These are phyloP conservation scores for Auanema freiburgensis DNA, from an alignment of 2,888 invertebrate species.

Conservation along the genomic window DNA sequence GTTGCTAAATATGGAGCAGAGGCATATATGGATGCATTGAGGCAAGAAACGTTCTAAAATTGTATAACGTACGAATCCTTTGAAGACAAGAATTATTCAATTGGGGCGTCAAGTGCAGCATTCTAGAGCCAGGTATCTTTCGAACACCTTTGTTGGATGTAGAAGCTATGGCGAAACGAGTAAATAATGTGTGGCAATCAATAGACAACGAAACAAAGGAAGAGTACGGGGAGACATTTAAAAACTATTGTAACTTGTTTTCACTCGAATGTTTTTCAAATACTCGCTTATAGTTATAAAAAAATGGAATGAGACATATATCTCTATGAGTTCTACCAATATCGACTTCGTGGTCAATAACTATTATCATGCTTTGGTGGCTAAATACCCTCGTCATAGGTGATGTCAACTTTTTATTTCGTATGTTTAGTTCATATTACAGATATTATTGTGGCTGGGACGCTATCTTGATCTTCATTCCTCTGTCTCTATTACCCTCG, in stretches of 20 bases:
- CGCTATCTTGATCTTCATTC: slow-evolving; percentile 51
- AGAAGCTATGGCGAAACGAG: slow-evolving; percentile 37
- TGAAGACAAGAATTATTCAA: slow-evolving; percentile 49
- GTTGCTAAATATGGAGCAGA: slow-evolving; percentile 53
- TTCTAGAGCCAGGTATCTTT: slow-evolving; percentile 58
- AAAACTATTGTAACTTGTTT: slow-evolving; percentile 42
- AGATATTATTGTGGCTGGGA: slow-evolving; percentile 56
- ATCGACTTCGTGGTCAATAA: slow-evolving; percentile 54
- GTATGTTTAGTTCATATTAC: slow-evolving; percentile 9
- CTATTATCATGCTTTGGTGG: slow-evolving; percentile 60
- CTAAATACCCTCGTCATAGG: slow-evolving; percentile 43
- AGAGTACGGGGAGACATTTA: slow-evolving; percentile 54
- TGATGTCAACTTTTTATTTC: not conserved
- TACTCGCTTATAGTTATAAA: slow-evolving; percentile 34
- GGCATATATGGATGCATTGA: slow-evolving; percentile 54
- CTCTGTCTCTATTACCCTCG: slow-evolving; percentile 48
- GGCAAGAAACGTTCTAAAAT: slow-evolving; percentile 22
- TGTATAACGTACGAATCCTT: not conserved
- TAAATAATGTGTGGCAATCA: slow-evolving; percentile 45
- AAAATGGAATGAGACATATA: slow-evolving; percentile 45
- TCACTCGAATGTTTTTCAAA: too few relatives aligned
- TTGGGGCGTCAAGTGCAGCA: slow-evolving; percentile 45
- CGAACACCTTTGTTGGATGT: slow-evolving; percentile 47
- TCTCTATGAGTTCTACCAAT: slow-evolving; percentile 42
- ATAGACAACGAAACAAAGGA: slow-evolving; percentile 37